Evolutionary conservation across 2,797 vertebrate genomes (phyloP).

Genomic region (Nannoperca australis): DNA sequence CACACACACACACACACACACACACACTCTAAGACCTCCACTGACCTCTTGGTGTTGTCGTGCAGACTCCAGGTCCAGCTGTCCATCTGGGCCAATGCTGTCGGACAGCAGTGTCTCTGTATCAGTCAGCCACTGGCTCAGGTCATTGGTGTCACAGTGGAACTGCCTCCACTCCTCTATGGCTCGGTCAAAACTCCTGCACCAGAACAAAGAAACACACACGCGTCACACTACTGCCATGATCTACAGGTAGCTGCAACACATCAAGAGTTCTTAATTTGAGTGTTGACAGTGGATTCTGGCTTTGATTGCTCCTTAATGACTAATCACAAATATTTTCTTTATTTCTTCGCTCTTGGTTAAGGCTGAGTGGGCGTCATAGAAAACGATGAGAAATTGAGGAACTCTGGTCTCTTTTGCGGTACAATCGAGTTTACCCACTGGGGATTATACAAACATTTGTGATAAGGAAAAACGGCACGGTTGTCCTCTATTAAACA

Average conservation of each 20-base stretch:
- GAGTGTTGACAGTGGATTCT: not conserved
- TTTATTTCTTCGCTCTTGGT: not conserved
- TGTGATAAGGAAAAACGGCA: conserved; percentile 27
- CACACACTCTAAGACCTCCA: not conserved
- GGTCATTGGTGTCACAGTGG: conserved; percentile 91
- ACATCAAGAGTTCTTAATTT: not conserved
- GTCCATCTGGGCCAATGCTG: conserved; percentile 80
- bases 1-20: not conserved
- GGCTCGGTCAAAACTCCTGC: conserved; percentile 87
- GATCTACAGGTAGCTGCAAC: not conserved
- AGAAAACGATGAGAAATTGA: not conserved
- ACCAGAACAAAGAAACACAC: conserved; percentile 12
- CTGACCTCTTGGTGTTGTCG: conserved; percentile 90
- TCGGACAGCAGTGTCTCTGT: conserved; percentile 87
- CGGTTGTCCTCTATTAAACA: conserved; percentile 51
- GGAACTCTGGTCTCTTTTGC: not conserved
- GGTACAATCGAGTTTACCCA: conserved; percentile 9
- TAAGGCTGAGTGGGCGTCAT: too few species aligned
- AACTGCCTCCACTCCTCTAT: conserved; percentile 93
- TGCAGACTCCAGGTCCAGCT: conserved; percentile 86
- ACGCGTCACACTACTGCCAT: not conserved
- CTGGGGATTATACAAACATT: conserved; percentile 11
- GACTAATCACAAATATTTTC: not conserved
- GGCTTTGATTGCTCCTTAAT: conserved; percentile 4
- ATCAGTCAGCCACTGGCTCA: conserved; percentile 91